Conservation (phyloP, 2,113 vertebrate genomes). For the Xerus inauris region DNA sequence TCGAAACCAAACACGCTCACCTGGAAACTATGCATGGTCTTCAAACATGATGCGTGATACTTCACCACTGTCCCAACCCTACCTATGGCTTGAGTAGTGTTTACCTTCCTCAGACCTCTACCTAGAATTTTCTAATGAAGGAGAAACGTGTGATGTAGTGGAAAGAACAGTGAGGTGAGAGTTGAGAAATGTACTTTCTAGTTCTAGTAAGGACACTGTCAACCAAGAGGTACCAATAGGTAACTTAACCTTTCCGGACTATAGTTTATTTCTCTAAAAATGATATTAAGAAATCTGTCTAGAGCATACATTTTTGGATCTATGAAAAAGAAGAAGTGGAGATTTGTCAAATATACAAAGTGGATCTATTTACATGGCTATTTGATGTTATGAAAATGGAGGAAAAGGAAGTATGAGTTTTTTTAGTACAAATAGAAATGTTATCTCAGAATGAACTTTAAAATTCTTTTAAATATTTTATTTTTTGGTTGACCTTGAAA, state of each 20-base stretch:
- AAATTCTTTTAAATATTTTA: background rate
- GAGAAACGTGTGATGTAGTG: conserved; percentile 55
- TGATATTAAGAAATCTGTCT: background rate
- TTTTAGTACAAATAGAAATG: background rate
- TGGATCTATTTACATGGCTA: background rate
- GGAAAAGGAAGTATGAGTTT: conserved; percentile 2
- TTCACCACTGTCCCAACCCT: background rate
- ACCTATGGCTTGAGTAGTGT: conserved; percentile 7
- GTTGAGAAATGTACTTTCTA: conserved; percentile 25
- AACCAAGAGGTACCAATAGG: background rate
- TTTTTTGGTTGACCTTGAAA: conserved; percentile 4
- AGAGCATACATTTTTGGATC: background rate
- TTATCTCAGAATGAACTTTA: background rate
- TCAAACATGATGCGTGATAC: conserved; percentile 34
- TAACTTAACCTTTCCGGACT: background rate
- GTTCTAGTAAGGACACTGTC: background rate
- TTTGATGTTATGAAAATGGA: conserved; percentile 18
- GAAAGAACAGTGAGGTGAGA: conserved; percentile 63
- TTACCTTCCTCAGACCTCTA: conserved; percentile 61
- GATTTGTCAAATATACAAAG: background rate
- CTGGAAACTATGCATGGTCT: conserved; percentile 78
- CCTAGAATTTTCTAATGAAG: conserved; percentile 59
- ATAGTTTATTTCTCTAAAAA: background rate
- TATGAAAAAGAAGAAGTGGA: conserved; percentile 14
- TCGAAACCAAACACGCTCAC: conserved; percentile 78